These are phyloP conservation scores for Mantis religiosa DNA, from an alignment of 2,888 invertebrate genomes.

Conservation along the genomic window DNA sequence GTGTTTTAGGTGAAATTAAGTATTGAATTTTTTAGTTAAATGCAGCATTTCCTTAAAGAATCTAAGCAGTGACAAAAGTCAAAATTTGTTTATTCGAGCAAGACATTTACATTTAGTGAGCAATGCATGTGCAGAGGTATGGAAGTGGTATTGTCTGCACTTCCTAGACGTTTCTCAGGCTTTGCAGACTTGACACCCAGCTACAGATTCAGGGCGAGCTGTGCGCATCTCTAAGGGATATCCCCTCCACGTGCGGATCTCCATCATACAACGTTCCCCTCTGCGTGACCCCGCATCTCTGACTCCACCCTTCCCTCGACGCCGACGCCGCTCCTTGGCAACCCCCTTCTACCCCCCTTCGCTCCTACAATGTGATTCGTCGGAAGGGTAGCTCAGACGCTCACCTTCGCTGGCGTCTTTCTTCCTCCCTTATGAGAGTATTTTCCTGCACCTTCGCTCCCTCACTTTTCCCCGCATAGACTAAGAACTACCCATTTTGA, in stretches of 20 bases:
- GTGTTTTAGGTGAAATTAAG: no score
- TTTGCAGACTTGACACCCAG: neutral
- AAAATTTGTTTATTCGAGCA: neutral
- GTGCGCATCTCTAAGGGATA: conserved; percentile 8
- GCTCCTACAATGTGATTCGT: conserved; percentile 11
- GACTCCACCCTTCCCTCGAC: neutral
- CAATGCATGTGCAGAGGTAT: neutral
- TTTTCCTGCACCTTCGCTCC: conserved; percentile 10
- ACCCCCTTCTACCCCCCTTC: neutral
- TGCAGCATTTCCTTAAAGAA: no score
- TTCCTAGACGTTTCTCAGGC: neutral
- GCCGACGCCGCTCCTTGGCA: neutral
- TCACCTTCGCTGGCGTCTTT: conserved; percentile 10
- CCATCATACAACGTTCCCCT: neutral
- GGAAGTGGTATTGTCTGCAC: neutral
- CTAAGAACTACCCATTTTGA: conserved; percentile 1
- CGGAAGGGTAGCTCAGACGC: neutral
- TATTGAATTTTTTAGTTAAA: no score
- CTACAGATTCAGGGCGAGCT: neutral
- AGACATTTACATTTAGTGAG: neutral
- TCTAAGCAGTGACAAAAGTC: no score
- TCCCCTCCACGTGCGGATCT: neutral
- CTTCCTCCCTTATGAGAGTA: conserved; percentile 1
- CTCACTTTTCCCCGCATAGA: neutral
- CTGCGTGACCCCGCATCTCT: neutral